Conservation (phyloP, 2,888 invertebrate genomes). For the Erynnis tages region DNA sequence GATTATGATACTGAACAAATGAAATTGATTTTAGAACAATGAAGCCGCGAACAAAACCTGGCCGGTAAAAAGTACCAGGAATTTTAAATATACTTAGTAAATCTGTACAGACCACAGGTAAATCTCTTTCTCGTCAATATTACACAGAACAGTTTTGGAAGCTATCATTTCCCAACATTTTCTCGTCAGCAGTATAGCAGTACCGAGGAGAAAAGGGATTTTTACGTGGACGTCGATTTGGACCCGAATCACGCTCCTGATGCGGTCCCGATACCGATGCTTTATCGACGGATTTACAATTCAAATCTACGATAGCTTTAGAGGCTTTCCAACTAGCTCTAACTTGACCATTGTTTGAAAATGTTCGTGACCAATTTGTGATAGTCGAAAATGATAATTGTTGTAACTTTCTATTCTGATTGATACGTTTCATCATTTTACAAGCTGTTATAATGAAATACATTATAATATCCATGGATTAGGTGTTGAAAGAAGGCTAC, state of each 20-base stretch:
- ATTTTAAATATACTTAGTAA: too few relatives aligned
- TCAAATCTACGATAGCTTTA: constrained; percentile 19
- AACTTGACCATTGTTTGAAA: constrained; percentile 6
- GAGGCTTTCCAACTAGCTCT: not conserved
- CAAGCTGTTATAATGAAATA: too few relatives aligned
- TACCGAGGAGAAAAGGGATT: constrained; percentile 7
- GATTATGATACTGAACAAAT: too few relatives aligned
- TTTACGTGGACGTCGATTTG: constrained; percentile 4
- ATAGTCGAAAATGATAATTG: too few relatives aligned
- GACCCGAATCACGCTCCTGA: constrained; percentile 16
- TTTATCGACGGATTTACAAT: constrained; percentile 25
- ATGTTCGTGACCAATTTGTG: constrained; percentile 14
- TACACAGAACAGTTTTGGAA: too few relatives aligned
- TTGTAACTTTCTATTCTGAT: too few relatives aligned
- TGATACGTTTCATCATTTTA: too few relatives aligned
- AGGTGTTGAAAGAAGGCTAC: too few relatives aligned
- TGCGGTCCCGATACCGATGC: constrained; percentile 24
- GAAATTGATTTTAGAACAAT: too few relatives aligned
- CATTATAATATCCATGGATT: too few relatives aligned
- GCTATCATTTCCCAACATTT: not conserved
- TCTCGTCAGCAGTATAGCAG: not conserved
- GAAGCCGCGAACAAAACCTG: too few relatives aligned
- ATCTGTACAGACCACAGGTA: not conserved
- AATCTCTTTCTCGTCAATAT: not conserved
- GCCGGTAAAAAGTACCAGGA: too few relatives aligned